phyloP scores from a whole-genome alignment of 2,797 vertebrate genomes.

The Sebastes taczanowskii region DNA sequence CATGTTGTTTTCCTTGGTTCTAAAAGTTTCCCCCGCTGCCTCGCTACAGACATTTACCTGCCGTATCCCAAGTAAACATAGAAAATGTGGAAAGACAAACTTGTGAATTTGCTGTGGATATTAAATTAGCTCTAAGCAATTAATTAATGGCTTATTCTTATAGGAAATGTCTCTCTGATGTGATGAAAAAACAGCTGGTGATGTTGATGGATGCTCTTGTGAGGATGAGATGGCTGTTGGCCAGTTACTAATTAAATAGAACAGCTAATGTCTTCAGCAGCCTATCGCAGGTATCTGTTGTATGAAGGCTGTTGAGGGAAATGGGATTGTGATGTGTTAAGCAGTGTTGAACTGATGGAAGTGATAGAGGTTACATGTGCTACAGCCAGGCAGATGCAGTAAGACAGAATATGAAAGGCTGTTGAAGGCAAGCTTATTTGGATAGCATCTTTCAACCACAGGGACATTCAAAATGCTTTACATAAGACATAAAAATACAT shows the following conservation, averaged over 20 bases:
- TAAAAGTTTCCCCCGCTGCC: not conserved
- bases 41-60: not conserved
- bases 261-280: not conserved
- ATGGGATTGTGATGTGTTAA: constrained; percentile 5
- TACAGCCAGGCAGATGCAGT: not conserved
- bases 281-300: not conserved
- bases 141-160: not conserved
- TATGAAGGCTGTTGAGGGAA: not conserved
- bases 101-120: not conserved
- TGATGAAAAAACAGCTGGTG: constrained; percentile 9
- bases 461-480: not conserved
- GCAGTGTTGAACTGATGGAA: not conserved
- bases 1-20: not conserved
- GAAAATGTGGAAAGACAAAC: not conserved
- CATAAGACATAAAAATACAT: not conserved
- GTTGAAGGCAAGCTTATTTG: not conserved
- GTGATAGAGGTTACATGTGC: not conserved
- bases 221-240: not conserved
- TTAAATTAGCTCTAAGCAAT: constrained; percentile 1
- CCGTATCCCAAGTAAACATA: not conserved
- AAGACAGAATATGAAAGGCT: not conserved
- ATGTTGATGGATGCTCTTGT: not conserved
- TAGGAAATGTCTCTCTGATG: not conserved
- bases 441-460: not conserved
- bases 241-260: not conserved